These are phyloP conservation scores for Cheilinus undulatus DNA, from an alignment of 2,113 vertebrate genomes.

Conservation along the genomic window DNA sequence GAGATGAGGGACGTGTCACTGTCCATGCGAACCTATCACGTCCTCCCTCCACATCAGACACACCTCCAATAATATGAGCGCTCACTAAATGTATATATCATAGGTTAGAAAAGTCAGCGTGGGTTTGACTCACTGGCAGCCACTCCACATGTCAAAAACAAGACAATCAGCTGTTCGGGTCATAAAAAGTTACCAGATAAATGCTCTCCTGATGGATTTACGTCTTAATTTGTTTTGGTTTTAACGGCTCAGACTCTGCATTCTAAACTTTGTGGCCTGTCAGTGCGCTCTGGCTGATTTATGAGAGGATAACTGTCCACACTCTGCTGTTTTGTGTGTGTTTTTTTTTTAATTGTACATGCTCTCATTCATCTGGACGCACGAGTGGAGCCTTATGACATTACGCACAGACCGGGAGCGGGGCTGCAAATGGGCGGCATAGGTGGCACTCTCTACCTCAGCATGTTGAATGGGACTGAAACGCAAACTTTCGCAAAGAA, in stretches of 20 bases:
- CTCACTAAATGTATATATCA: slow-evolving; percentile 81
- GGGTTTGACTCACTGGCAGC: slow-evolving; percentile 65
- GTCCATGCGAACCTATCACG: slow-evolving; percentile 76
- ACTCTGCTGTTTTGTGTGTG: neutral
- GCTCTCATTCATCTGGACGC: slow-evolving; percentile 41
- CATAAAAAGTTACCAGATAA: slow-evolving; percentile 26
- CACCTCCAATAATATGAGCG: slow-evolving; percentile 77
- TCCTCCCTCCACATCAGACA: slow-evolving; percentile 57
- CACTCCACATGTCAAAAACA: slow-evolving; percentile 59
- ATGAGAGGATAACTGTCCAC: slow-evolving; percentile 15
- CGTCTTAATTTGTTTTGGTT: neutral
- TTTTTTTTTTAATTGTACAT: neutral
- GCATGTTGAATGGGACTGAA: slow-evolving; percentile 89
- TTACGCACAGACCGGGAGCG: slow-evolving; percentile 66
- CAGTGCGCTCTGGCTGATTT: slow-evolving; percentile 16
- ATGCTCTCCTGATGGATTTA: neutral
- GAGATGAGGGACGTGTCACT: slow-evolving; percentile 48
- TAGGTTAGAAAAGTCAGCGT: slow-evolving; percentile 65
- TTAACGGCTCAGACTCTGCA: neutral
- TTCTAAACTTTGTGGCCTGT: slow-evolving; percentile 28
- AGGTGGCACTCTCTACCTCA: slow-evolving; percentile 86
- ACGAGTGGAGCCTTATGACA: slow-evolving; percentile 76
- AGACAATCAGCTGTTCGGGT: slow-evolving; percentile 27
- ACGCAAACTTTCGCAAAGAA: slow-evolving; percentile 87
- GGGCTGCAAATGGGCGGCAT: slow-evolving; percentile 89